phyloP scores from a whole-genome alignment of 2,888 invertebrate species.

The Drosophila neotestacea region DNA sequence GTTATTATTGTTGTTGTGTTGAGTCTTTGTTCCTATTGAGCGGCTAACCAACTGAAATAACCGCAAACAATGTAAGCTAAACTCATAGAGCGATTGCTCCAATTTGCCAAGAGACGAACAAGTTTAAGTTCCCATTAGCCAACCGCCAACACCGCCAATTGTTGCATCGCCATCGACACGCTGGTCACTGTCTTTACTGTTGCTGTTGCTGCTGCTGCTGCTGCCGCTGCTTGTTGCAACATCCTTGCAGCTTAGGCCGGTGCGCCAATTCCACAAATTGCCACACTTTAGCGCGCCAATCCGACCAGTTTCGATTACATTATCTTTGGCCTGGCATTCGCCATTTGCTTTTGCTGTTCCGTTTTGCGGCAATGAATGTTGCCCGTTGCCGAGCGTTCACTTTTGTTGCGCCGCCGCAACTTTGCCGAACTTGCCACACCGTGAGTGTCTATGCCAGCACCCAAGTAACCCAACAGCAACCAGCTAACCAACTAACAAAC shows the following conservation, averaged over 20 bases:
- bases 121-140: conserved; percentile 61
- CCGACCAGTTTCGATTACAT: conserved; percentile 80
- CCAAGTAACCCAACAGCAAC: background rate
- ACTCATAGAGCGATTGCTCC: conserved; percentile 20
- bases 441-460: conserved; percentile 70
- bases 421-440: conserved; percentile 74
- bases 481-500: background rate
- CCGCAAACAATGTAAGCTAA: conserved; percentile 9
- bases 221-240: conserved; percentile 55
- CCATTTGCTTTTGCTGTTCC: conserved; percentile 62
- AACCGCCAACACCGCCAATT: conserved; percentile 26
- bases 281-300: conserved; percentile 69
- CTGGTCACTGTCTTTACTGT: conserved; percentile 47
- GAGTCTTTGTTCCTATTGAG: conserved; percentile 12
- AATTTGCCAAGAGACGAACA: conserved; percentile 53
- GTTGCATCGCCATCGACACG: conserved; percentile 2
- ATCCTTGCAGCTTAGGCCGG: conserved; percentile 54
- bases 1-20: conserved; percentile 2
- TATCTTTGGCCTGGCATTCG: conserved; percentile 63
- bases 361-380: conserved; percentile 80
- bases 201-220: conserved; percentile 16
- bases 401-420: conserved; percentile 57
- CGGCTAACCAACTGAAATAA: conserved; percentile 10
- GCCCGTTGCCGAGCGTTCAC: conserved; percentile 65
- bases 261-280: conserved; percentile 70